phyloP scores from a whole-genome alignment of 2,888 invertebrate species.

The Thereva nobilitata region DNA sequence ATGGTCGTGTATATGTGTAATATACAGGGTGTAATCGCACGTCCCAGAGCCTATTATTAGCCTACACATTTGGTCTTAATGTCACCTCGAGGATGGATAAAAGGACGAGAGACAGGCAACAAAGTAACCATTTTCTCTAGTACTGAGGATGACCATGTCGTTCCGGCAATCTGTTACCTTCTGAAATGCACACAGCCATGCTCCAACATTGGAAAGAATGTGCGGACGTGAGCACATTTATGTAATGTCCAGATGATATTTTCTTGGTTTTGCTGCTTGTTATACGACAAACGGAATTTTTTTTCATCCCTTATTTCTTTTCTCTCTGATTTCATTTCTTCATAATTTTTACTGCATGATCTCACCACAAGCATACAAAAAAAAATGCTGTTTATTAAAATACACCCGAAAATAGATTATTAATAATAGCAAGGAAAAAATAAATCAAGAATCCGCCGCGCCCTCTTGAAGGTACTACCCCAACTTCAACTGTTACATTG shows the following conservation, averaged over 20 bases:
- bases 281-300: constrained; percentile 8
- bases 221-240: constrained; percentile 34
- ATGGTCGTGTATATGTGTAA: no score
- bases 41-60: constrained; percentile 23
- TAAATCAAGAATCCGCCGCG: no score
- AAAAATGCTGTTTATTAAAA: no score
- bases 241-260: constrained; percentile 29
- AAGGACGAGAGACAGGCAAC: constrained; percentile 6
- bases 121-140: constrained; percentile 32
- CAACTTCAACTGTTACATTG: no score
- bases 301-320: constrained; percentile 10
- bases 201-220: constrained; percentile 24
- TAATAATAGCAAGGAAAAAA: no score
- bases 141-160: constrained; percentile 30
- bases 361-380: no score
- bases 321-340: no score
- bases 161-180: constrained; percentile 33
- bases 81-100: constrained; percentile 24
- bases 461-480: no score
- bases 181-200: constrained; percentile 29
- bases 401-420: no score
- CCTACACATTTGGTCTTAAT: constrained; percentile 32
- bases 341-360: no score
- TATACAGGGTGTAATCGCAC: no score
- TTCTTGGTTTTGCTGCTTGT: constrained; percentile 3